Conservation (phyloP, 2,888 invertebrate genomes). For the Coecobrya sp. region DNA sequence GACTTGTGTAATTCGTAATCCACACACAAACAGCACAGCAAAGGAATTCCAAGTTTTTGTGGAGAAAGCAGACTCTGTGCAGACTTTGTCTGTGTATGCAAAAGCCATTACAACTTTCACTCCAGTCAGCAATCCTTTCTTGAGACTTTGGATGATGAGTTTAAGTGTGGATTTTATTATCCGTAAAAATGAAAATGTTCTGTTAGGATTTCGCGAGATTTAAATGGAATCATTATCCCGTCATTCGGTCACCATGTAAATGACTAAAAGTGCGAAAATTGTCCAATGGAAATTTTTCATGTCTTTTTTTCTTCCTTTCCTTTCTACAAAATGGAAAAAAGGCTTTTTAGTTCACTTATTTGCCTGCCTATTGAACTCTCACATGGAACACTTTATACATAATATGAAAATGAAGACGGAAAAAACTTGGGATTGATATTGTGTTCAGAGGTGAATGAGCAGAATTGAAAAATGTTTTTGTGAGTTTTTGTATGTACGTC, state of each 20-base stretch:
- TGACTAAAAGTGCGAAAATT: background rate
- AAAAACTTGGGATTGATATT: background rate
- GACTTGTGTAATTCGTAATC: slow-evolving; percentile 36
- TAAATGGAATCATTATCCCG: slow-evolving; percentile 51
- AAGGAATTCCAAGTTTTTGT: background rate
- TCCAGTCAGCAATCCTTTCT: slow-evolving; percentile 2
- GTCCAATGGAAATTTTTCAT: background rate
- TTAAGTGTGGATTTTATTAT: slow-evolving; percentile 46
- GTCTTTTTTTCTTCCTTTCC: background rate
- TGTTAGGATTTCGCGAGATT: slow-evolving; percentile 15
- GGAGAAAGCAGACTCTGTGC: background rate
- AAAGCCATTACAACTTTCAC: slow-evolving; percentile 6
- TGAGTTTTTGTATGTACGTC: slow-evolving; percentile 9
- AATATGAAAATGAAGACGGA: background rate
- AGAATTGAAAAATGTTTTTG: slow-evolving; percentile 20
- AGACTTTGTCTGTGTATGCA: background rate
- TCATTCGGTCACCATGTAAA: slow-evolving; percentile 30
- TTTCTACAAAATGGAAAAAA: background rate
- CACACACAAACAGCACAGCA: background rate
- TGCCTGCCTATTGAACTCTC: too few species aligned
- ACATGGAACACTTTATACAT: background rate
- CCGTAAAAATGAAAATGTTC: slow-evolving; percentile 36
- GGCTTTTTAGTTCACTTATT: background rate
- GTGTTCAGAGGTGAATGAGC: slow-evolving; percentile 28
- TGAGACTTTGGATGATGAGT: slow-evolving; percentile 20